Percentiles rank a stretch among this genome's conserved stretches.
phyloP scores from a whole-genome alignment of 1,140 invertebrate genomes.

The Apolygus lucorum region DNA sequence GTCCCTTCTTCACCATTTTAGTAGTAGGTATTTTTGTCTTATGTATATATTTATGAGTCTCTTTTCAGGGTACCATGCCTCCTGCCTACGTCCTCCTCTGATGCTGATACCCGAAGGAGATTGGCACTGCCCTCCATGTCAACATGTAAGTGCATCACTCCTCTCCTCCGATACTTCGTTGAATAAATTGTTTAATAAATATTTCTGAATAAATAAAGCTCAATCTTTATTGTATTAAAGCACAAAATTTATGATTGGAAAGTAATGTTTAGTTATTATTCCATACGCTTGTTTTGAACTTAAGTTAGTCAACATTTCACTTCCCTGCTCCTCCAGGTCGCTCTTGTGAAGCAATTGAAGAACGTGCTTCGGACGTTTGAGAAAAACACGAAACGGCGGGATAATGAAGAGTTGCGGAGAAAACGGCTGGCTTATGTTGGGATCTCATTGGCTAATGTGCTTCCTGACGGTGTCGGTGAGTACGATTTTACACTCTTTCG shows the following conservation, averaged over 20 bases:
- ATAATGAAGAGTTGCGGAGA: constrained; percentile 58
- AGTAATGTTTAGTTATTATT: not conserved
- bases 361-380: constrained; percentile 45
- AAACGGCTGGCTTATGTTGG: constrained; percentile 66
- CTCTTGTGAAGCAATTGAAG: constrained; percentile 50
- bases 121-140: constrained; percentile 94
- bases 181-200: not conserved
- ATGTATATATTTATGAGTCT: not conserved
- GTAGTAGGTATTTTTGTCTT: too few species aligned
- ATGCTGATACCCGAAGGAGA: constrained; percentile 91
- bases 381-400: constrained; percentile 43
- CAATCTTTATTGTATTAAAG: too few species aligned
- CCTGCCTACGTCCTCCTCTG: constrained; percentile 80
- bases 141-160: constrained; percentile 72
- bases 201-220: too few species aligned
- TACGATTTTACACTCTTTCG: too few species aligned
- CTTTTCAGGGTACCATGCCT: constrained; percentile 75
- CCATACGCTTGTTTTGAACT: not conserved
- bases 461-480: constrained; percentile 37
- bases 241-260: too few species aligned
- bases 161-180: too few species aligned
- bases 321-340: constrained; percentile 48
- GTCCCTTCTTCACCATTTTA: too few species aligned
- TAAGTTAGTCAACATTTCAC: not conserved
- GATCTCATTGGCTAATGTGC: constrained; percentile 66